Evolutionary conservation across 2,113 vertebrate genomes (phyloP), one percentile per base, ranked within the genome.

Genomic region (Seriola aureovittata): DNA sequence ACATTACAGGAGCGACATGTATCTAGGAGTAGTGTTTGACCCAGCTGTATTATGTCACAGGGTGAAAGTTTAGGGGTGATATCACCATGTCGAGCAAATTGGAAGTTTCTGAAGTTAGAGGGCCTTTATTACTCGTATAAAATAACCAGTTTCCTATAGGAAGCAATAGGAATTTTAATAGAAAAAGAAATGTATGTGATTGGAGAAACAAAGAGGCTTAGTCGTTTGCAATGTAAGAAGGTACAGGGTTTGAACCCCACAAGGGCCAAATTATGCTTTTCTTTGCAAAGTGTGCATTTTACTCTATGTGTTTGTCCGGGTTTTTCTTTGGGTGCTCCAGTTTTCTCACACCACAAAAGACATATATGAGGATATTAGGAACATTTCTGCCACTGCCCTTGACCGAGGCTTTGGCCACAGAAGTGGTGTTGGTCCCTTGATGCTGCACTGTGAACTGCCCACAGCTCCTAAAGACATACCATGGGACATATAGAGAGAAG

Each of bases 91-190:
- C 75, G 69, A 90, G 63, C 25, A 76, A 83, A 86, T 84, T 71
- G 85, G 75, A 88, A 89, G 88, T 86, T 73, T 78, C 69, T 79
- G 75, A 79, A 84, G 70, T 88, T 71, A 55, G 70, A 50, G 59
- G 59, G 32, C 23, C 50, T 93, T 93, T 92, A 87, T 87, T 88
- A 78, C 19, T n/a, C 46, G 42, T 82, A 78, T 91, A 84, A 92
- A 90, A 85, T 81, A 86, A 44, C 59, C 78, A 84, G 54, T 80
- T 90, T 91, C 80, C 79, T 79, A 72, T 75, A 80, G 86, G 71
- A 91, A 82, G 79, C 80, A 85, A 71, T 75, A 29, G 66, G 23
- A 84, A 67, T 73, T 75, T 75, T 81, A 77, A 85, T 75, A 11
- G 64, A 55, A 72, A 69, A 75, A 36, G 42, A 69, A 85, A 74